Percentiles rank a stretch among this genome's conserved stretches.
phyloP scores from a whole-genome alignment of 2,888 invertebrate genomes.

The Agapetus fuscipes region DNA sequence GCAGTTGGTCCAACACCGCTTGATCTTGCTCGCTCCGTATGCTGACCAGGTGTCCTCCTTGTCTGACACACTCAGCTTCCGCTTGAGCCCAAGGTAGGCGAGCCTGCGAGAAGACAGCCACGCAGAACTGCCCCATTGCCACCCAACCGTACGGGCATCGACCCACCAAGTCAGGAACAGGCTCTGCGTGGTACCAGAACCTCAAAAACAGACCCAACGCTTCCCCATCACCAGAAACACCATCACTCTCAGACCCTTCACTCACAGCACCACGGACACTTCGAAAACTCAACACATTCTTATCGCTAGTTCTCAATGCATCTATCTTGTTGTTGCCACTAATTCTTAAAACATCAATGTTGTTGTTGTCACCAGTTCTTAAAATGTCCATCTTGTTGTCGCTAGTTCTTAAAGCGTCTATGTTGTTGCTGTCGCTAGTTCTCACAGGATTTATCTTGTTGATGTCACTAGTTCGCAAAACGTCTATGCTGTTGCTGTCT shows the following conservation, averaged over 20 bases:
- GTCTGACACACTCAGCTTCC: constrained; percentile 52
- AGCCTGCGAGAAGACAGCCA: constrained; percentile 48
- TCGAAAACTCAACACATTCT: constrained; percentile 8
- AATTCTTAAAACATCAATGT: too few species aligned
- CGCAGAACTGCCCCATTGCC: constrained; percentile 54
- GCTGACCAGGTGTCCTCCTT: constrained; percentile 60
- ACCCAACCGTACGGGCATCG: constrained; percentile 66
- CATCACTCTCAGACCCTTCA: constrained; percentile 10
- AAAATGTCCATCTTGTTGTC: constrained; percentile 9
- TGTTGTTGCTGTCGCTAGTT: too few species aligned
- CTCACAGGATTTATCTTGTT: too few species aligned
- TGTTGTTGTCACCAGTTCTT: too few species aligned
- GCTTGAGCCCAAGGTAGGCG: constrained; percentile 56
- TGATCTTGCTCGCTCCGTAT: constrained; percentile 56
- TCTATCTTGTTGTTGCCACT: constrained; percentile 1
- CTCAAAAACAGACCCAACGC: constrained; percentile 44
- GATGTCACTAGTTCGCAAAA: constrained; percentile 1
- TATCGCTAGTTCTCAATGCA: constrained; percentile 4
- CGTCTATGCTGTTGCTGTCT: constrained; percentile 6
- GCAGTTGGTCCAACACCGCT: constrained; percentile 50
- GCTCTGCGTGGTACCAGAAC: constrained; percentile 54
- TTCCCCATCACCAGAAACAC: too few species aligned
- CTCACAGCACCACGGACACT: constrained; percentile 2
- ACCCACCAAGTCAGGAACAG: constrained; percentile 50
- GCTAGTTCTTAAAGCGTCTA: too few species aligned